Evolutionary conservation across 2,113 vertebrate species (phyloP).

Genomic region (Typhlomys cinereus): DNA sequence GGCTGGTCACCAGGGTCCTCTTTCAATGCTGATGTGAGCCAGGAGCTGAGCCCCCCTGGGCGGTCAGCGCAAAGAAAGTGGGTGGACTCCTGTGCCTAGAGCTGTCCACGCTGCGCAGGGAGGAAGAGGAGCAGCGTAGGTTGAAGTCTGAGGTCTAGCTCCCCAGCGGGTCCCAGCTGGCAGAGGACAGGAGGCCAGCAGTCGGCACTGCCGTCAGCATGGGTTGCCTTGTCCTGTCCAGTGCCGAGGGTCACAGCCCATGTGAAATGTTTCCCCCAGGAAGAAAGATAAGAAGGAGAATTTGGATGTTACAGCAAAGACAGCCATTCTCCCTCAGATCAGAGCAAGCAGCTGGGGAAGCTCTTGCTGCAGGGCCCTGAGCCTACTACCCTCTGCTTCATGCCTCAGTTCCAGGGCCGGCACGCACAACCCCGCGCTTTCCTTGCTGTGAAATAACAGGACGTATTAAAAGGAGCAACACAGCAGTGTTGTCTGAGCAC

Average conservation of each 20-base stretch:
- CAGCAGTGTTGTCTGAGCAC: neutral
- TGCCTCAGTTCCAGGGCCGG: neutral
- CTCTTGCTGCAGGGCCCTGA: neutral
- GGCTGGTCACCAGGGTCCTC: too few relatives aligned
- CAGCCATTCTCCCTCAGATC: neutral
- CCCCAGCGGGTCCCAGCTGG: neutral
- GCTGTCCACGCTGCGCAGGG: neutral
- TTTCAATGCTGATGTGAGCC: rapidly evolving
- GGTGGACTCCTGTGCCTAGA: too few relatives aligned
- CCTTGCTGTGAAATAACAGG: neutral
- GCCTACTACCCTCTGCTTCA: rapidly evolving
- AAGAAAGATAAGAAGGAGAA: too few relatives aligned
- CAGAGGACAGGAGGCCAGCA: too few relatives aligned
- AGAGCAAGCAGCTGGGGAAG: neutral
- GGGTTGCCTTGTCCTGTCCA: too few relatives aligned
- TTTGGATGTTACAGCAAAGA: neutral
- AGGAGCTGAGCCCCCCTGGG: neutral
- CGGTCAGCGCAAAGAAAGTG: neutral
- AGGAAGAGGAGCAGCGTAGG: too few relatives aligned
- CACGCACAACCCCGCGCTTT: neutral
- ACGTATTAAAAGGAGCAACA: too few relatives aligned
- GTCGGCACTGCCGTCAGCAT: neutral
- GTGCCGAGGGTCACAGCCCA: neutral
- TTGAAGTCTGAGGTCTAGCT: neutral
- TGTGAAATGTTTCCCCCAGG: neutral